These are phyloP conservation scores for Leucozona laternaria DNA, from an alignment of 2,888 invertebrate species.

Conservation along the genomic window DNA sequence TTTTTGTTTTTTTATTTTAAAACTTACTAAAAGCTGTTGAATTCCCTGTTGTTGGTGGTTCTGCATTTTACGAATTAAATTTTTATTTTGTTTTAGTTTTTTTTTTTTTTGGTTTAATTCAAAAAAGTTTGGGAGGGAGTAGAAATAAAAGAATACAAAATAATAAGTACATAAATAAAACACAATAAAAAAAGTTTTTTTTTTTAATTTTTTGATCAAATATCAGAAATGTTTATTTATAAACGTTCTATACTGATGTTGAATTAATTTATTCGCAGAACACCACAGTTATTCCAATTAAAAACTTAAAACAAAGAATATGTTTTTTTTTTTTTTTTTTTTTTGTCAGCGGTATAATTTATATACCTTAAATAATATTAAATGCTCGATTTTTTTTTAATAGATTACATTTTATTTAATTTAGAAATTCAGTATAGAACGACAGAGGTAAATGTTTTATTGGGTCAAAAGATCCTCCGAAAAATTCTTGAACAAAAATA, in stretches of 20 bases:
- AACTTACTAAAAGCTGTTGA: slow-evolving; percentile 96
- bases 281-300: slow-evolving; percentile 72
- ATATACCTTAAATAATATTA: neutral
- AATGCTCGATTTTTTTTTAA: neutral
- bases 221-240: slow-evolving; percentile 15
- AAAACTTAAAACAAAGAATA: slow-evolving; percentile 10
- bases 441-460: slow-evolving; percentile 64
- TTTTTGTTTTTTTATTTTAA: slow-evolving; percentile 32
- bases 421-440: slow-evolving; percentile 71
- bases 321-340: neutral
- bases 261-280: slow-evolving; percentile 56
- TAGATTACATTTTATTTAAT: slow-evolving; percentile 2
- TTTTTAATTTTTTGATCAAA: slow-evolving; percentile 9
- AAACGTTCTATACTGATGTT: slow-evolving; percentile 73
- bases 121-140: slow-evolving; percentile 64
- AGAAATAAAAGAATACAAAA: slow-evolving; percentile 58
- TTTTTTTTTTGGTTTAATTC: slow-evolving; percentile 45
- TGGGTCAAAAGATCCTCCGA: slow-evolving; percentile 54
- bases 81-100: slow-evolving; percentile 68
- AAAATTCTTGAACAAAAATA: slow-evolving; percentile 8
- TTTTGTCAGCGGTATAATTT: neutral
- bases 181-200: neutral
- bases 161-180: slow-evolving; percentile 50
- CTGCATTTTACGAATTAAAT: slow-evolving; percentile 85
- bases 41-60: slow-evolving; percentile 96